Conservation (phyloP, 2,888 invertebrate species). For the Aphidoletes aphidimyza region DNA sequence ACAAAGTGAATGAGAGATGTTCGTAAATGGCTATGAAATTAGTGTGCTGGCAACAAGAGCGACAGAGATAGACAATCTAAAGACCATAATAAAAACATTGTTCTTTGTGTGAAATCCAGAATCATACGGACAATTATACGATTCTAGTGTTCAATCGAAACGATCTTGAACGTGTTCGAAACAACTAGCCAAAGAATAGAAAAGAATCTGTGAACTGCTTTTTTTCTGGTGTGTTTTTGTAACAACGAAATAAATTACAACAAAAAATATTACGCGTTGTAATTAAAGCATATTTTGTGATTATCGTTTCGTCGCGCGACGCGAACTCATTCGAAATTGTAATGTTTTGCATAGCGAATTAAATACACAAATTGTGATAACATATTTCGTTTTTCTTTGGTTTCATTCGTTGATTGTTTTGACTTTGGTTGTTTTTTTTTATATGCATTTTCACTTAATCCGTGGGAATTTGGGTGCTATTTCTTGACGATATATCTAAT, state of each 20-base stretch:
- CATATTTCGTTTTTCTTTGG: background rate
- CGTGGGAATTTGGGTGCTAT: no score
- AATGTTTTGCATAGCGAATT: slow-evolving; percentile 32
- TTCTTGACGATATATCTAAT: no score
- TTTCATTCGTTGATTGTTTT: background rate
- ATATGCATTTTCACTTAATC: background rate
- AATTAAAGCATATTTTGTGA: slow-evolving; percentile 5
- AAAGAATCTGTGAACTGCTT: no score
- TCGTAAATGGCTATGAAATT: background rate
- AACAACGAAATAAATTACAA: background rate
- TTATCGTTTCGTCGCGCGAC: slow-evolving; percentile 33
- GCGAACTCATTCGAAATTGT: background rate
- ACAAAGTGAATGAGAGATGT: background rate
- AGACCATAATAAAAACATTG: slow-evolving; percentile 49
- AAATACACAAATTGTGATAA: slow-evolving; percentile 7
- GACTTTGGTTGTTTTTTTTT: background rate
- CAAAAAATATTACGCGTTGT: background rate
- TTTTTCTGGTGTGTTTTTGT: no score
- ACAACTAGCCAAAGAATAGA: background rate
- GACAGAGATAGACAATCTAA: background rate
- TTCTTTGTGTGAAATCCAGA: slow-evolving; percentile 45
- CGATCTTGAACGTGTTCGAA: background rate
- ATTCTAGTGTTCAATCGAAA: background rate
- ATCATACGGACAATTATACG: slow-evolving; percentile 18
- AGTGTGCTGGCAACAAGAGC: background rate